Conservation (phyloP, 2,888 invertebrate species). For the Oxycera nigricornis region DNA sequence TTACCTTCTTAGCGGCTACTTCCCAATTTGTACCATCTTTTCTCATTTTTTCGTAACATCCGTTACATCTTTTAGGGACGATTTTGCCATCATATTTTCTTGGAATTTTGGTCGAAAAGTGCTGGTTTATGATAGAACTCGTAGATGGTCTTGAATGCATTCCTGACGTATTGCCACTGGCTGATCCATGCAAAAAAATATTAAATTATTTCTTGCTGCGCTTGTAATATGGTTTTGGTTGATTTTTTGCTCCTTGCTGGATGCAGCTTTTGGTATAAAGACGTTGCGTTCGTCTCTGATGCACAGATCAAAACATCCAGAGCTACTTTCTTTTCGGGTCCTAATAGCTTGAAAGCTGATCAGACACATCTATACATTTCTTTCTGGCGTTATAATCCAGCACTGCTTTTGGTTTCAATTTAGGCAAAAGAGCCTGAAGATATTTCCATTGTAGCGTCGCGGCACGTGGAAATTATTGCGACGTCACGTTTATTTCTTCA, state of each 20-base stretch:
- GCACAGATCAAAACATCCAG: not conserved
- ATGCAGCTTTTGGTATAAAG: not conserved
- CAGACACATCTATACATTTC: not conserved
- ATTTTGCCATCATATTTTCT: not conserved
- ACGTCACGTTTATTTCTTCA: too few species aligned
- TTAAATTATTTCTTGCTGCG: not conserved
- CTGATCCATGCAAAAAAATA: not conserved
- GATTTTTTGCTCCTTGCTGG: not conserved
- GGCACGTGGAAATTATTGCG: not conserved
- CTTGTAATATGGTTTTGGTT: slow-evolving; percentile 4
- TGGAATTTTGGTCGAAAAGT: not conserved
- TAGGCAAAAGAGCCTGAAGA: not conserved
- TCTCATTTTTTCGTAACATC: not conserved
- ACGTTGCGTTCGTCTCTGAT: not conserved
- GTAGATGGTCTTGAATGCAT: slow-evolving; percentile 5
- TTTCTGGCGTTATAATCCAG: not conserved
- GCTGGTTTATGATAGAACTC: too few species aligned
- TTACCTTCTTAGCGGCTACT: not conserved
- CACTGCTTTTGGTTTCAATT: not conserved
- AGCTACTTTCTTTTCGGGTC: not conserved
- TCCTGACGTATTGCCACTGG: not conserved
- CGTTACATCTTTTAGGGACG: not conserved
- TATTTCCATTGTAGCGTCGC: not conserved
- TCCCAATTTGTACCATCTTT: not conserved
- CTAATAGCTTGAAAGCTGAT: not conserved